Conservation (phyloP, 2,113 vertebrate species). For the Ascaphus truei region DNA sequence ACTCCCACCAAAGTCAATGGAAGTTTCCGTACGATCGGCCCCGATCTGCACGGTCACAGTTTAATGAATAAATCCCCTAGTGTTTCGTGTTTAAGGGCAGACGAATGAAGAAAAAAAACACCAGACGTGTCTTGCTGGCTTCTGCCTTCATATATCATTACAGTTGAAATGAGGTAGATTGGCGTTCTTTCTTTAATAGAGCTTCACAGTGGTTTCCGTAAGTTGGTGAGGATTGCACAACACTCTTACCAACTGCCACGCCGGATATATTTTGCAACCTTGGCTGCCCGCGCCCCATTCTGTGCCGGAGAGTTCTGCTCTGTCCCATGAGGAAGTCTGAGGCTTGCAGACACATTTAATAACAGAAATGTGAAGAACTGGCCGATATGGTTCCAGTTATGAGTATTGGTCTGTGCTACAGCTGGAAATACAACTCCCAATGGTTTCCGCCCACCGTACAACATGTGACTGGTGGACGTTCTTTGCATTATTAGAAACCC, state of each 20-base stretch:
- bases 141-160: constrained; percentile 40
- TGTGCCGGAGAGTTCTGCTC: constrained; percentile 50
- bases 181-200: constrained; percentile 44
- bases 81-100: too few relatives aligned
- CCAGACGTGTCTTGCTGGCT: constrained; percentile 13
- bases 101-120: not conserved
- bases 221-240: constrained; percentile 78
- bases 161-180: constrained; percentile 43
- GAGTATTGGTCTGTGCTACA: not conserved
- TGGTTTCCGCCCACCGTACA: not conserved
- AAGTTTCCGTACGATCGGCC: too few relatives aligned
- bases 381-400: constrained; percentile 9
- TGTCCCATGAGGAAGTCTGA: constrained; percentile 60
- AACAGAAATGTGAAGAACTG: constrained; percentile 35
- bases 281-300: constrained; percentile 55
- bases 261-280: constrained; percentile 73
- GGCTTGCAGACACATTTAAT: constrained; percentile 43
- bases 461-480: not conserved
- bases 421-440: not conserved
- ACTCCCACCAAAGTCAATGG: too few relatives aligned
- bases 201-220: constrained; percentile 70
- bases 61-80: too few relatives aligned
- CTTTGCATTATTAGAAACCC: not conserved
- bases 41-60: too few relatives aligned
- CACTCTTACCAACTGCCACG: constrained; percentile 67